These are phyloP conservation scores for Aphaenogaster ashmeadi DNA, from an alignment of 1,140 invertebrate genomes.

Conservation along the genomic window DNA sequence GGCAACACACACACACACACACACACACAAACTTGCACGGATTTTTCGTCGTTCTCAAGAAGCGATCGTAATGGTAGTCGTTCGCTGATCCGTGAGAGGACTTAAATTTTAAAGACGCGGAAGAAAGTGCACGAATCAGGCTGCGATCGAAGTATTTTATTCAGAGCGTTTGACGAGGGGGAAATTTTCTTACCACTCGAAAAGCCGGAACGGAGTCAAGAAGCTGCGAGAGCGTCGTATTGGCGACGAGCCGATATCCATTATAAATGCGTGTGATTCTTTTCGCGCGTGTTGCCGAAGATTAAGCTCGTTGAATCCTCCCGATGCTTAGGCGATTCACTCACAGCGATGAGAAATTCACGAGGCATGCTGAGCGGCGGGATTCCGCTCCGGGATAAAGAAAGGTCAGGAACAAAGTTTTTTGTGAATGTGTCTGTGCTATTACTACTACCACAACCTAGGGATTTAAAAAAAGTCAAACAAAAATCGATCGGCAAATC, in stretches of 20 bases:
- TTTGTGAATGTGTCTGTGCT: slow-evolving; percentile 25
- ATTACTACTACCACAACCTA: slow-evolving; percentile 56
- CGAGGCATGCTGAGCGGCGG: slow-evolving; percentile 60
- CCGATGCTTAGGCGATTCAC: background rate
- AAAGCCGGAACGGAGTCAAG: slow-evolving; percentile 41
- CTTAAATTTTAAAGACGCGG: slow-evolving; percentile 73
- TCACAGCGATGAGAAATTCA: slow-evolving; percentile 72
- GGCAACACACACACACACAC: background rate
- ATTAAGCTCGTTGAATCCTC: slow-evolving; percentile 36
- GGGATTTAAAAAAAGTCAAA: background rate
- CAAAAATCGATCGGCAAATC: background rate
- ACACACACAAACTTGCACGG: no score
- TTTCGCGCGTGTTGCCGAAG: slow-evolving; percentile 54
- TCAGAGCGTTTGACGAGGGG: slow-evolving; percentile 74
- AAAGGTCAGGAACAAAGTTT: slow-evolving; percentile 67
- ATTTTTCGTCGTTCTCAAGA: slow-evolving; percentile 15
- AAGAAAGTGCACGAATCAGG: slow-evolving; percentile 66
- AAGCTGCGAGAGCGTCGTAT: slow-evolving; percentile 32
- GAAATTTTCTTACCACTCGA: slow-evolving; percentile 66
- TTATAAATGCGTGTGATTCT: slow-evolving; percentile 70
- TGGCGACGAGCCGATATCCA: slow-evolving; percentile 56
- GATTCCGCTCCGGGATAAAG: slow-evolving; percentile 53
- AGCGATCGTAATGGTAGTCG: slow-evolving; percentile 34
- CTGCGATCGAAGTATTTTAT: slow-evolving; percentile 77
- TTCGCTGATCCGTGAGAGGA: slow-evolving; percentile 61